Evolutionary conservation across 2,797 vertebrate species (phyloP).

Genomic region (Acrossocheilus fasciatus): DNA sequence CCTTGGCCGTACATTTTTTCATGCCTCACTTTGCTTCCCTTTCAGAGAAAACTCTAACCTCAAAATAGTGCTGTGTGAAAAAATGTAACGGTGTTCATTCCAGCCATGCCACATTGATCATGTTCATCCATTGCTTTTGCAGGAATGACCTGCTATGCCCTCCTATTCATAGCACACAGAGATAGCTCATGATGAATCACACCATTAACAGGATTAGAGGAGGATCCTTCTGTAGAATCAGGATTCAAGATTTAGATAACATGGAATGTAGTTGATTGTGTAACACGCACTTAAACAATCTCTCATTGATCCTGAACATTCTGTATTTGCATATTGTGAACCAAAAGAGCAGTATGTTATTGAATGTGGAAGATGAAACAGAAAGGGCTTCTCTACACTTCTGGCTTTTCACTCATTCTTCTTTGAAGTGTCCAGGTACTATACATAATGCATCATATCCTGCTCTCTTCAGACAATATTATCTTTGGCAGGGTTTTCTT

Average conservation of each 20-base stretch:
- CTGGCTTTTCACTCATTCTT: constrained; percentile 13
- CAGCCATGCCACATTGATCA: constrained; percentile 40
- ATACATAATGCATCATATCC: constrained; percentile 72
- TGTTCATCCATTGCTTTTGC: constrained; percentile 38
- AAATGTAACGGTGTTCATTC: constrained; percentile 34
- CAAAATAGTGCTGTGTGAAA: constrained; percentile 38
- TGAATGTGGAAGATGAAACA: constrained; percentile 13
- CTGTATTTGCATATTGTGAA: background rate
- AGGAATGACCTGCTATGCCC: constrained; percentile 29
- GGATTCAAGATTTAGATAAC: constrained; percentile 23
- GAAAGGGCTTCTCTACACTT: constrained; percentile 32
- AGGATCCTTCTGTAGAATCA: constrained; percentile 35
- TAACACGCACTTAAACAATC: constrained; percentile 12
- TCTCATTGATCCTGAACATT: constrained; percentile 10
- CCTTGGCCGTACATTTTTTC: constrained; percentile 24
- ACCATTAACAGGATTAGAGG: constrained; percentile 33
- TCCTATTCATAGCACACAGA: constrained; percentile 44
- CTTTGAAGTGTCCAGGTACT: constrained; percentile 75
- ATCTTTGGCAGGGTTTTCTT: constrained; percentile 72
- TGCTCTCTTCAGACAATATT: constrained; percentile 69
- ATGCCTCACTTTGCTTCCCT: constrained; percentile 2
- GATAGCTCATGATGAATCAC: constrained; percentile 44
- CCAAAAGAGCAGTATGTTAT: background rate
- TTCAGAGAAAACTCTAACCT: constrained; percentile 37
- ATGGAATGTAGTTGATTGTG: background rate